These are phyloP conservation scores for Aphelenchoides besseyi DNA, from an alignment of 1,140 invertebrate genomes.

Conservation along the genomic window DNA sequence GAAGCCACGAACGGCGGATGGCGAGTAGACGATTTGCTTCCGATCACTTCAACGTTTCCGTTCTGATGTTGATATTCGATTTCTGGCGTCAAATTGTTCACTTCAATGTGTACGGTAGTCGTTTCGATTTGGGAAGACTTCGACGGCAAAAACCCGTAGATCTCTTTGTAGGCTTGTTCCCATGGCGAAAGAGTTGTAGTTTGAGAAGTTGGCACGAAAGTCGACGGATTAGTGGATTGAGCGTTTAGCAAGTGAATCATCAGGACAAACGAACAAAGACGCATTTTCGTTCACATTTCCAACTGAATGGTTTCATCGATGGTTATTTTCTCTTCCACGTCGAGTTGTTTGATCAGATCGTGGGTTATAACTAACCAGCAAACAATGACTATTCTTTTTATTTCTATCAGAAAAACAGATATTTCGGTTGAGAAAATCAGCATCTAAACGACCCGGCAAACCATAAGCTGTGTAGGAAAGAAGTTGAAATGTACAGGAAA, in stretches of 20 bases:
- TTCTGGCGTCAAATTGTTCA: neutral
- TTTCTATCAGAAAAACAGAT: no score
- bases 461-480: no score
- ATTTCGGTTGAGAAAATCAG: no score
- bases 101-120: neutral
- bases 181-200: neutral
- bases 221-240: neutral
- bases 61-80: neutral
- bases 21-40: neutral
- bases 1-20: neutral
- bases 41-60: neutral
- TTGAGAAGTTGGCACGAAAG: neutral
- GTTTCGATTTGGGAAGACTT: neutral
- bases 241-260: no score
- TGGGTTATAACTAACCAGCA: no score
- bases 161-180: neutral
- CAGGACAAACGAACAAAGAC: no score
- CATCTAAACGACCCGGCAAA: no score
- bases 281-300: no score
- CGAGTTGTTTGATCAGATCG: no score
- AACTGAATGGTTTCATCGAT: no score
- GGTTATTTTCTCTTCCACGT: no score
- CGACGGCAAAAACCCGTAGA: neutral
- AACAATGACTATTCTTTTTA: no score
- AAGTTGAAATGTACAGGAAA: constrained; percentile 1